Evolutionary conservation across 2,888 invertebrate species (phyloP).

Genomic region (Eurytoma adleriae): DNA sequence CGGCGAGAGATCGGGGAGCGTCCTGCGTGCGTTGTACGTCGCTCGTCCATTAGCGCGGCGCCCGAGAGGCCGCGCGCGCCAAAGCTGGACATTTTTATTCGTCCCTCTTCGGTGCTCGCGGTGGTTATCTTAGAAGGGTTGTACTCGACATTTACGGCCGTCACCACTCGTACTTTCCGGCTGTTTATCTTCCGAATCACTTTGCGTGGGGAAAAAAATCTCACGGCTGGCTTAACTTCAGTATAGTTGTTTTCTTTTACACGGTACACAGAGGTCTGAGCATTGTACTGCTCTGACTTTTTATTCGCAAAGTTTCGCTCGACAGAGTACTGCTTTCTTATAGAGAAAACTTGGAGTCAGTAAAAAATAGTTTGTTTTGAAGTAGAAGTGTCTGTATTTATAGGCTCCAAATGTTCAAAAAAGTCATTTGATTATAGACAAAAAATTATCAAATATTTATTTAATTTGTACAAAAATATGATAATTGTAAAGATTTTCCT

Average conservation of each 20-base stretch:
- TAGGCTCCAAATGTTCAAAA: neutral
- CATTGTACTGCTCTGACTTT: neutral
- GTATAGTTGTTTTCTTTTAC: neutral
- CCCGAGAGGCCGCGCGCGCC: neutral
- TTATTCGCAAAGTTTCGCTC: neutral
- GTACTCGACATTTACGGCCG: slow-evolving; percentile 3
- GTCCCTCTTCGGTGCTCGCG: too few relatives aligned
- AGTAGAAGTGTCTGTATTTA: neutral
- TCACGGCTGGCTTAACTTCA: neutral
- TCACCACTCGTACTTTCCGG: neutral
- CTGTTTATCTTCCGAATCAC: slow-evolving; percentile 19
- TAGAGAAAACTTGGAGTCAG: neutral
- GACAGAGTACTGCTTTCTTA: neutral
- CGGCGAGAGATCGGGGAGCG: neutral
- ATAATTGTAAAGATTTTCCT: too few relatives aligned
- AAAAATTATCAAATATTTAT: too few relatives aligned
- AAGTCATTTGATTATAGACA: too few relatives aligned
- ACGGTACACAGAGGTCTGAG: neutral
- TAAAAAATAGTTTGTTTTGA: neutral
- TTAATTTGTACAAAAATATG: too few relatives aligned
- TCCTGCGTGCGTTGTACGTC: neutral
- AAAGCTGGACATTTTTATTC: neutral
- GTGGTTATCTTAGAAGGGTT: neutral
- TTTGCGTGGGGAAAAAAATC: slow-evolving; percentile 19
- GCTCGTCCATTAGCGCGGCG: neutral